Evolutionary conservation across 2,113 vertebrate genomes (phyloP).

Genomic region (Pollachius pollachius): DNA sequence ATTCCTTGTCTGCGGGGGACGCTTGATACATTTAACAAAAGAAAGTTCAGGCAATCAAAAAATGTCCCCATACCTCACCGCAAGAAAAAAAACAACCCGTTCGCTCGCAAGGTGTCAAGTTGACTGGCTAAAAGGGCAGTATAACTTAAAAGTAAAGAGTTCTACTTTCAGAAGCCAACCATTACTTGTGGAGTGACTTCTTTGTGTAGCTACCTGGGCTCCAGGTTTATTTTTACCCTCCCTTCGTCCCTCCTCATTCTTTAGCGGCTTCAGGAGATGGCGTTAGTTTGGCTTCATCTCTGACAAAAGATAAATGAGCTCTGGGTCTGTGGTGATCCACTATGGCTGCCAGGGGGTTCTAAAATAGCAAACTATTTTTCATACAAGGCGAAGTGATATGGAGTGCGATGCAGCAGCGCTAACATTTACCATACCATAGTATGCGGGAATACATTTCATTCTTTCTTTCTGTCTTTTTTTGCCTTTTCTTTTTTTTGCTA

Average conservation of each 20-base stretch:
- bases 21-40: too few relatives aligned
- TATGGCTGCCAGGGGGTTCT: conserved; percentile 97
- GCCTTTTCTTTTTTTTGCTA: conserved; percentile 71
- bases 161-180: conserved; percentile 82
- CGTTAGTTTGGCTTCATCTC: conserved; percentile 96
- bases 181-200: conserved; percentile 83
- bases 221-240: conserved; percentile 93
- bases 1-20: too few relatives aligned
- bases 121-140: conserved; percentile 41
- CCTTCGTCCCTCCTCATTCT: conserved; percentile 87
- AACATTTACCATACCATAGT: conserved; percentile 83
- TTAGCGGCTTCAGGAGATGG: conserved; percentile 94
- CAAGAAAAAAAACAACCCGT: too few relatives aligned
- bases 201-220: conserved; percentile 82
- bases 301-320: conserved; percentile 99
- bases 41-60: too few relatives aligned
- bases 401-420: conserved; percentile 90
- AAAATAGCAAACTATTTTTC: conserved; percentile 99
- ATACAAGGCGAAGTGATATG: conserved; percentile 93
- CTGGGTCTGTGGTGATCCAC: conserved; percentile 93
- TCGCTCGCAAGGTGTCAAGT: conserved; percentile 11
- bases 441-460: conserved; percentile 84
- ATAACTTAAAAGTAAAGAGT: conserved; percentile 65
- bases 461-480: conserved; percentile 73
- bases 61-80: too few relatives aligned